These are phyloP conservation scores for Plectropomus leopardus DNA, from an alignment of 2,113 vertebrate species.

Conservation along the genomic window DNA sequence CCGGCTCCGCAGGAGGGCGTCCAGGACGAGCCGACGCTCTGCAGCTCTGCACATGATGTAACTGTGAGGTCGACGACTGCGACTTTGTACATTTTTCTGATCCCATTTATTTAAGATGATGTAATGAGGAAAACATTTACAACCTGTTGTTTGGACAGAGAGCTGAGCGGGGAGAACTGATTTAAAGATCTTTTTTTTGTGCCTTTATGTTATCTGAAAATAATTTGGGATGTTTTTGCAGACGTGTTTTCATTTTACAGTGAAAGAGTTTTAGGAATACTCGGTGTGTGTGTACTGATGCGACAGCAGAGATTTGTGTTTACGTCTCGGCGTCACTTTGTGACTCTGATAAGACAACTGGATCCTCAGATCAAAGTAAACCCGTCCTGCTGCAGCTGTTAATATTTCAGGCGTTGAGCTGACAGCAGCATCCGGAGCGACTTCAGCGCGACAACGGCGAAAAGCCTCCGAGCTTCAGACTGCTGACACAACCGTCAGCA, in stretches of 20 bases:
- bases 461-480: neutral
- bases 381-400: neutral
- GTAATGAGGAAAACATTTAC: too few species aligned
- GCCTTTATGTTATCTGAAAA: too few species aligned
- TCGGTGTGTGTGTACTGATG: too few species aligned
- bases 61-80: neutral
- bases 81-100: neutral
- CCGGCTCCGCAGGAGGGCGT: conserved; percentile 3
- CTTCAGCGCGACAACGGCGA: neutral
- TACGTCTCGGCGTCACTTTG: neutral
- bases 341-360: neutral
- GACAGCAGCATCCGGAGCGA: neutral
- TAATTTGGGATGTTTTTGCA: too few species aligned
- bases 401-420: conserved; percentile 4
- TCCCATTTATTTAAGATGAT: too few species aligned
- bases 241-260: too few species aligned
- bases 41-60: conserved; percentile 8
- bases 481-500: neutral
- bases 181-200: too few species aligned
- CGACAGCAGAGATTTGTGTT: neutral
- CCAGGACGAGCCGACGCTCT: conserved; percentile 5
- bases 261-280: too few species aligned
- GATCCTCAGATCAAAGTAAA: neutral
- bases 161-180: too few species aligned
- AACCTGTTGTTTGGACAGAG: too few species aligned